phyloP scores from a whole-genome alignment of 2,797 vertebrate genomes.

The Parauchenoglanis punctatus region DNA sequence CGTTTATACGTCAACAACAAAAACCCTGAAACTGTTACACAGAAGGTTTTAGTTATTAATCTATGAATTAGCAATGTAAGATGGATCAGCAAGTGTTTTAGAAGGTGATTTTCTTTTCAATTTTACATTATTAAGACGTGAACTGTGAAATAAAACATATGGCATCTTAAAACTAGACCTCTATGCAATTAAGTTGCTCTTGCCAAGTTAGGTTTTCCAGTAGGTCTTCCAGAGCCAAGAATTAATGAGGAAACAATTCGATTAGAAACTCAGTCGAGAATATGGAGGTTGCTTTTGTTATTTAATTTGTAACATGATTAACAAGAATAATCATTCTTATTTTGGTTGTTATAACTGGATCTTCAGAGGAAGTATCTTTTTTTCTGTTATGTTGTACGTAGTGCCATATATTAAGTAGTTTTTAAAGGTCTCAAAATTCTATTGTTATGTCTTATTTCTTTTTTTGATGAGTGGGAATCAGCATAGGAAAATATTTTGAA shows the following conservation, averaged over 20 bases:
- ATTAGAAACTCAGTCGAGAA: constrained; percentile 24
- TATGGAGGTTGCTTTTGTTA: constrained; percentile 9
- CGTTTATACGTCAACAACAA: background rate
- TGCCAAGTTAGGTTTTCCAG: constrained; percentile 32
- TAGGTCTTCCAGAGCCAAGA: constrained; percentile 54
- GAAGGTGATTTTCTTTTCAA: background rate
- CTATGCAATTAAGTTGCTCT: constrained; percentile 53
- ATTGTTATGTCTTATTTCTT: constrained; percentile 15
- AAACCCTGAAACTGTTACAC: constrained; percentile 13
- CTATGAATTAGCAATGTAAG: background rate
- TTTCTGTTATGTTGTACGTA: constrained; percentile 46
- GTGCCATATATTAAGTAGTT: constrained; percentile 47
- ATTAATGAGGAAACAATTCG: constrained; percentile 14
- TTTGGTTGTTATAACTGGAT: constrained; percentile 48
- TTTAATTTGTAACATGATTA: constrained; percentile 38
- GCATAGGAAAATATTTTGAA: constrained; percentile 39
- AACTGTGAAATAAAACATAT: constrained; percentile 30
- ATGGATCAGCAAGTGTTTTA: background rate
- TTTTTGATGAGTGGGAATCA: constrained; percentile 31
- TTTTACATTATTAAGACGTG: constrained; percentile 13
- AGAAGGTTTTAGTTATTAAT: constrained; percentile 2
- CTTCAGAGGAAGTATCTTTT: constrained; percentile 26
- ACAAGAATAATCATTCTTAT: constrained; percentile 37
- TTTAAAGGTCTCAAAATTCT: constrained; percentile 34
- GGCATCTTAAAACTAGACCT: constrained; percentile 21